These are phyloP conservation scores for Baryphthengus martii DNA, from an alignment of 2,113 vertebrate species.

Conservation along the genomic window DNA sequence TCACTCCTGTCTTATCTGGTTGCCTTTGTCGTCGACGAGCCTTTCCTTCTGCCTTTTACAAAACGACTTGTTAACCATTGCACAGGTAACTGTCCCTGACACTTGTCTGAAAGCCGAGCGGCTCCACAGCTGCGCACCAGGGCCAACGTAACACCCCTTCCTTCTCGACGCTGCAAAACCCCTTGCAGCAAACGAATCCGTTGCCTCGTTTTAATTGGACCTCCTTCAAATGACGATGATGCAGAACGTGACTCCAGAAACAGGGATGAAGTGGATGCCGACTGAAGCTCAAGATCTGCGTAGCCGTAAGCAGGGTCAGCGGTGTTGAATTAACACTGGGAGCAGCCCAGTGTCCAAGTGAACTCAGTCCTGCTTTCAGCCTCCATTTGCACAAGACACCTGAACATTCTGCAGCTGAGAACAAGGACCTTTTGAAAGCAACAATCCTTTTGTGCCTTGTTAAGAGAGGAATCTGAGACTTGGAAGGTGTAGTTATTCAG, in stretches of 20 bases:
- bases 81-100: conserved; percentile 1
- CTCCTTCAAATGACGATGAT: neutral
- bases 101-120: neutral
- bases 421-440: conserved; percentile 66
- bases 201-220: neutral
- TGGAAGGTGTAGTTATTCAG: conserved; percentile 17
- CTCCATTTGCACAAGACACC: conserved; percentile 49
- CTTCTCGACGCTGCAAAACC: neutral
- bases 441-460: conserved; percentile 78
- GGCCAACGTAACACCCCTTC: neutral
- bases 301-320: neutral
- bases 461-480: conserved; percentile 53
- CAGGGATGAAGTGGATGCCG: neutral
- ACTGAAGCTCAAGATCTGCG: neutral
- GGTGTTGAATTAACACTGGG: neutral
- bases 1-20: conserved; percentile 1
- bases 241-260: neutral
- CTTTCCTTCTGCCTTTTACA: conserved; percentile 41
- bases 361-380: conserved; percentile 24
- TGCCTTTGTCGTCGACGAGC: conserved; percentile 33
- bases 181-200: neutral
- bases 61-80: neutral
- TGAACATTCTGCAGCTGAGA: conserved; percentile 31
- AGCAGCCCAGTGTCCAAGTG: conserved; percentile 54
- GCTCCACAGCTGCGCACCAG: neutral